Conservation (phyloP, 2,888 invertebrate species). For the Perithous albicinctus region DNA sequence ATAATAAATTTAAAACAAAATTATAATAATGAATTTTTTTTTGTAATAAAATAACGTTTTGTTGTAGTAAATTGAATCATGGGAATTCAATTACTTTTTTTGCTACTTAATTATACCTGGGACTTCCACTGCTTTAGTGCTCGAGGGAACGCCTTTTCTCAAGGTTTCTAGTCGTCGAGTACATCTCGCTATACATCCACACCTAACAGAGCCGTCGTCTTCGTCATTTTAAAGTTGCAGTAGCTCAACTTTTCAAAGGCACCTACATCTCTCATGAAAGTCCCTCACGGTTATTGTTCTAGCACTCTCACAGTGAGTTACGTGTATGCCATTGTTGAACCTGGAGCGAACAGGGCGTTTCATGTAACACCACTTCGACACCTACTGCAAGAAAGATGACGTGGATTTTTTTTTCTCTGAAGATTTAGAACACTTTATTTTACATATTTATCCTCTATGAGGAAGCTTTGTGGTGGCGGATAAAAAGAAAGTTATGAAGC, state of each 20-base stretch:
- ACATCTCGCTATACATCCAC: slow-evolving; percentile 3
- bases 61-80: not conserved
- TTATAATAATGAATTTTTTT: no score
- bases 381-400: slow-evolving; percentile 13
- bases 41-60: no score
- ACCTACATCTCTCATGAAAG: slow-evolving; percentile 35
- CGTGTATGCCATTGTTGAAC: slow-evolving; percentile 36
- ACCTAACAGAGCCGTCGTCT: not conserved
- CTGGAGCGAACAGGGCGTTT: slow-evolving; percentile 27
- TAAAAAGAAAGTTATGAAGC: no score
- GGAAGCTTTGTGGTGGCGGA: no score
- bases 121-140: slow-evolving; percentile 18
- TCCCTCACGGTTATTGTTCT: slow-evolving; percentile 43
- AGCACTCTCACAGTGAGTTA: slow-evolving; percentile 25
- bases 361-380: slow-evolving; percentile 53
- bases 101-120: not conserved
- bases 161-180: slow-evolving; percentile 63
- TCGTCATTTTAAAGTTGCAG: slow-evolving; percentile 6
- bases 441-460: not conserved
- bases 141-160: slow-evolving; percentile 61
- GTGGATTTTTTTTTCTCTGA: slow-evolving; percentile 6
- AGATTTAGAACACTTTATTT: not conserved
- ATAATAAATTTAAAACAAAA: no score
- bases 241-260: slow-evolving; percentile 28
- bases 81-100: not conserved